Base-by-base conservation (phyloP, 2,797 vertebrate species). In the Botia kubotai region DNA sequence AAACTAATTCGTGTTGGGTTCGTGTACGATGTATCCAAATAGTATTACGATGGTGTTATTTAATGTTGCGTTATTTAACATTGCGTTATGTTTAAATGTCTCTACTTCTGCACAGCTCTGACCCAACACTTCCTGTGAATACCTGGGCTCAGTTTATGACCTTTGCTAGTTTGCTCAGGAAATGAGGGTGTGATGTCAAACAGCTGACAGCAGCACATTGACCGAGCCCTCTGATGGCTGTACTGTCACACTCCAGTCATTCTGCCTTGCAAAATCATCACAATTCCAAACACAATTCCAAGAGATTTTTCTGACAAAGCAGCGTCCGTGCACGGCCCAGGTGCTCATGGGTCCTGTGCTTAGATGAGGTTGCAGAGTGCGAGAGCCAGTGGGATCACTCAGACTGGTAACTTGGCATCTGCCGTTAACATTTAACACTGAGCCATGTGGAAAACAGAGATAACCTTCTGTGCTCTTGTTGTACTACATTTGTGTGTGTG, bases 241-340 rank as follows among this genome's bases (percentile, higher is more conserved):
- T 71, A 79, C 66, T 39, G 16, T 55, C 26, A 71, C 43, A 33
- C 52, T 66, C 72, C 36, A 50, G 63, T 77, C 21, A 8, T 33
- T 46, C 29, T 58, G 75, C 66, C 19, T 48, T 65, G 50, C 58
- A 57, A 81, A 81, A 73, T 77, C 74, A 33, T 81, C 79, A 74
- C 72, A 36, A 50, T 55, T 75, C 19, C 77, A 63, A 72, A 69
- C 26, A 11, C 43, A 33, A 55, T 26, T 26, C 23, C 23, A 39
- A 76, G 29, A 43, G 16, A 36, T 60, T 21, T 57, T 81, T 75
- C 19, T 77, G 63, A 63, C 53, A n/a, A 33, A 46, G 53, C 36
- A 62, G 26, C 43, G 16, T 83, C 52, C 50, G 39, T 67, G 76
- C 72, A 82, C 23, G 46, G 62, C 29, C 52, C 57, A 57, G 72